phyloP scores from a whole-genome alignment of 1,140 invertebrate species.

The Lepidurus packardi region DNA sequence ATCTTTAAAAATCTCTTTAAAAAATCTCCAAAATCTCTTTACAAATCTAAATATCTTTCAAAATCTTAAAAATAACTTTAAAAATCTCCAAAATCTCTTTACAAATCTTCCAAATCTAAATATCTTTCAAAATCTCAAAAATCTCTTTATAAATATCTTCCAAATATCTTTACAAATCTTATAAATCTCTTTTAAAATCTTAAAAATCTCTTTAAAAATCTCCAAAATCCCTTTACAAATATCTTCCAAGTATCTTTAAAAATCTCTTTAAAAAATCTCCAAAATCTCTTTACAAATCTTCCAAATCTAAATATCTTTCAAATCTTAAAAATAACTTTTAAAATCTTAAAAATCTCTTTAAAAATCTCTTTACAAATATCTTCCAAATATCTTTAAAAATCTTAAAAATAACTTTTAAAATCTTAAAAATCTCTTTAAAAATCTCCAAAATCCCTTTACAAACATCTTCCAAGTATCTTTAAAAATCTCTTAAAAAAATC shows the following conservation, averaged over 20 bases:
- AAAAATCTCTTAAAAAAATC: too few species aligned
- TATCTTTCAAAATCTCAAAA: background rate
- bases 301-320: too few species aligned
- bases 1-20: background rate
- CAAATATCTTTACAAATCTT: too few species aligned
- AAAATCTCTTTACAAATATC: too few species aligned
- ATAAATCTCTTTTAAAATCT: background rate
- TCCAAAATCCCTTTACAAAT: background rate
- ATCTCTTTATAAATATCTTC: background rate
- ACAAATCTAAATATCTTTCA: too few species aligned
- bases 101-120: background rate
- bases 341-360: too few species aligned
- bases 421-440: background rate
- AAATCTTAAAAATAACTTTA: background rate
- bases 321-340: too few species aligned
- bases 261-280: too few species aligned
- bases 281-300: background rate
- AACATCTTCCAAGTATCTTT: too few species aligned
- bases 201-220: background rate
- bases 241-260: background rate
- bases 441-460: background rate
- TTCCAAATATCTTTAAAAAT: too few species aligned
- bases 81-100: background rate
- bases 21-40: too few species aligned
- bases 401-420: background rate